Evolutionary conservation across 2,888 invertebrate species (phyloP).

Genomic region (Apotomis capreana): DNA sequence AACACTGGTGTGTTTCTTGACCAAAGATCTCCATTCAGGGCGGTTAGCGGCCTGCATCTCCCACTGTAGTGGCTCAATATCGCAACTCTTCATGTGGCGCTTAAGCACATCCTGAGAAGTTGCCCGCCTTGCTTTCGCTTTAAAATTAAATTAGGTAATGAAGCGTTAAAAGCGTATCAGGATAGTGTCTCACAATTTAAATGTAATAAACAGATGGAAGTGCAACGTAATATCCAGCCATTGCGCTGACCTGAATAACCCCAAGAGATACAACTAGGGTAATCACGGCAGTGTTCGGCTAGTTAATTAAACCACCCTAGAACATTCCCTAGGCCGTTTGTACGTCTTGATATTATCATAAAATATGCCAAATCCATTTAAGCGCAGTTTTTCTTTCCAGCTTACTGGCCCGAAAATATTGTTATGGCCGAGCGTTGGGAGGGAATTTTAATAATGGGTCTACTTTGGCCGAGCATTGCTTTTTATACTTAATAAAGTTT

Average conservation of each 20-base stretch:
- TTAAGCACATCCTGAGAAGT: too few species aligned
- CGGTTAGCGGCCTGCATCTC: too few species aligned
- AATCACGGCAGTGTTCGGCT: slow-evolving; percentile 4
- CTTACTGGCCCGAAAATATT: slow-evolving; percentile 69
- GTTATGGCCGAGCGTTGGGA: slow-evolving; percentile 63
- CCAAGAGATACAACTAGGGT: neutral
- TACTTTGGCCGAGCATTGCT: slow-evolving; percentile 47
- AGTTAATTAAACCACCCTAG: slow-evolving; percentile 35
- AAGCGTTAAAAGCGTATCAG: too few species aligned
- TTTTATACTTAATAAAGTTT: slow-evolving; percentile 50
- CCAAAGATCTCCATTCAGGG: too few species aligned
- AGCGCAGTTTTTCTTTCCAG: slow-evolving; percentile 68
- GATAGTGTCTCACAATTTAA: too few species aligned
- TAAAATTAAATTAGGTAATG: too few species aligned
- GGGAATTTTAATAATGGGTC: slow-evolving; percentile 57
- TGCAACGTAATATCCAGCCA: too few species aligned
- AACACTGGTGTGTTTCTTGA: too few species aligned
- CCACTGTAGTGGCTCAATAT: too few species aligned
- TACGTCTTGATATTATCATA: slow-evolving; percentile 60
- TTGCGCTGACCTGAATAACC: neutral
- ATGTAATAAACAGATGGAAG: too few species aligned
- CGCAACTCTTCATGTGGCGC: too few species aligned
- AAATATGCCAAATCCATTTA: slow-evolving; percentile 75
- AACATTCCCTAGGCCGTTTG: slow-evolving; percentile 55
- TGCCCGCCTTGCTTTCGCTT: too few species aligned